Evolutionary conservation across 2,797 vertebrate species (phyloP).

Genomic region (Lithobates pipiens): DNA sequence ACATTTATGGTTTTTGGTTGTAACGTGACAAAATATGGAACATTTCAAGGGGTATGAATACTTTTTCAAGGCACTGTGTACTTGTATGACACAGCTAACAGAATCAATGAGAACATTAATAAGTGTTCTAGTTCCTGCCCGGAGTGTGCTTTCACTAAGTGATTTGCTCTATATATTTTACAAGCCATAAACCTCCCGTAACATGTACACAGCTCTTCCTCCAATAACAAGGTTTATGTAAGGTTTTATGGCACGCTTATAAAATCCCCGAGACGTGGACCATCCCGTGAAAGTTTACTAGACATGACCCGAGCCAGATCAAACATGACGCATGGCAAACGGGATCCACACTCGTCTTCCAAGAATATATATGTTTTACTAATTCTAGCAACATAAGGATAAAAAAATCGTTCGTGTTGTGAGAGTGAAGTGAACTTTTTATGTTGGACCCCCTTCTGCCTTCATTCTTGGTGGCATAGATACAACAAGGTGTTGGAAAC

Average conservation of each 20-base stretch:
- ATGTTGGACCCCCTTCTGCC: no score
- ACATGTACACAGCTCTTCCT: background rate
- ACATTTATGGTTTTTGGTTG: no score
- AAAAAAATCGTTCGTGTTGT: no score
- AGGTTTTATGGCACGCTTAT: conserved; percentile 17
- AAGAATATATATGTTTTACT: background rate
- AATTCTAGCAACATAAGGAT: no score
- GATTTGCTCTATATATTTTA: conserved; percentile 17
- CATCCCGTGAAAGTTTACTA: conserved; percentile 6
- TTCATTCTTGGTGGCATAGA: no score
- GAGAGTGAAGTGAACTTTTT: no score
- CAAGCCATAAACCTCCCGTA: background rate
- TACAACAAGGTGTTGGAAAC: no score
- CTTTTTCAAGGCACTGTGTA: background rate
- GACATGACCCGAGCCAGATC: conserved; percentile 1
- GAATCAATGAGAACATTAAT: background rate
- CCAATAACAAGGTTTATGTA: background rate
- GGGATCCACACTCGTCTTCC: background rate
- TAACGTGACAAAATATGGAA: no score
- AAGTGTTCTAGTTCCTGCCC: background rate
- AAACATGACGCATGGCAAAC: background rate
- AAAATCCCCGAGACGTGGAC: background rate
- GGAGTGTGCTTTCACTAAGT: background rate
- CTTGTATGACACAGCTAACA: background rate
- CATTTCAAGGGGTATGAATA: no score